Conservation (phyloP, 2,888 invertebrate species). For the Mantis religiosa region DNA sequence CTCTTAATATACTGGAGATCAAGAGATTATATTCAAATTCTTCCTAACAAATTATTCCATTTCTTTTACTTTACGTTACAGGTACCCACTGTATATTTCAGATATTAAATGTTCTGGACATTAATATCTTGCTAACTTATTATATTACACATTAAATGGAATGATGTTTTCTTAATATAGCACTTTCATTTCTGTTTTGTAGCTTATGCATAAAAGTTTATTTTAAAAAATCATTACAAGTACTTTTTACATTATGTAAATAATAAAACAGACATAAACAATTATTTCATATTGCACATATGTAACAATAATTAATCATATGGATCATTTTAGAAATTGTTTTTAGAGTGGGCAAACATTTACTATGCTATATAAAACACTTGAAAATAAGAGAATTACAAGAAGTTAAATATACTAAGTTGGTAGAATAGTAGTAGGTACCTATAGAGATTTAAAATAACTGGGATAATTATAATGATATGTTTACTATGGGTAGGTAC, state of each 20-base stretch:
- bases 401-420: no score
- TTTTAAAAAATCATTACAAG: not conserved
- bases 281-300: not conserved
- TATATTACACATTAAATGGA: not conserved
- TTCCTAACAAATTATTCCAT: not conserved
- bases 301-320: not conserved
- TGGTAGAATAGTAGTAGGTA: no score
- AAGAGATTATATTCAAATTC: not conserved
- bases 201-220: not conserved
- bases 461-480: not conserved
- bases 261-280: not conserved
- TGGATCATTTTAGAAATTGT: not conserved
- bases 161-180: not conserved
- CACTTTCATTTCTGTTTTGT: not conserved
- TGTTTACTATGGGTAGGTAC: not conserved
- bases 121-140: not conserved
- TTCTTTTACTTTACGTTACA: not conserved
- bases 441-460: not conserved
- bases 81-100: not conserved
- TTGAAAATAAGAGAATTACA: no score
- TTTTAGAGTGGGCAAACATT: not conserved
- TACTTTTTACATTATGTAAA: not conserved
- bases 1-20: not conserved
- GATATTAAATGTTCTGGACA: not conserved
- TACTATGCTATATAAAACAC: no score